Evolutionary conservation across 2,113 vertebrate species (phyloP).

Genomic region (Amphiprion percula): DNA sequence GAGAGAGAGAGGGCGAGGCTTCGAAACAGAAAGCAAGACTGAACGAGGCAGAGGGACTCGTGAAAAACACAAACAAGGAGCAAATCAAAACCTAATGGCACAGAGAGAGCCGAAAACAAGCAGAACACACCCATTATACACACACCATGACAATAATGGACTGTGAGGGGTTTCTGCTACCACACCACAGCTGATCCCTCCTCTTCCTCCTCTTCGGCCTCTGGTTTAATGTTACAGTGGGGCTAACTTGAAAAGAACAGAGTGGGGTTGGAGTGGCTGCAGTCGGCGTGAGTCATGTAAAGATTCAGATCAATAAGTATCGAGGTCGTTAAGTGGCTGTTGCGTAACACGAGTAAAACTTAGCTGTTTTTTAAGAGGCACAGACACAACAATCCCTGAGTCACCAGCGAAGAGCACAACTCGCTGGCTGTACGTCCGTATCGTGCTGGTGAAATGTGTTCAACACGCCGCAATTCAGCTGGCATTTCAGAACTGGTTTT

Average conservation of each 20-base stretch:
- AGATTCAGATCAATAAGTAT: slow-evolving; percentile 51
- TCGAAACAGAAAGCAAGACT: slow-evolving; percentile 40
- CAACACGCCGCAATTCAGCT: neutral
- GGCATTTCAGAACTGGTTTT: slow-evolving; percentile 9
- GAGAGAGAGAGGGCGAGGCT: slow-evolving; percentile 4
- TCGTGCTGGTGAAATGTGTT: slow-evolving; percentile 10
- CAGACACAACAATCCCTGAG: slow-evolving; percentile 69
- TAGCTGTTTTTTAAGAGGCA: slow-evolving; percentile 43
- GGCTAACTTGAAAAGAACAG: slow-evolving; percentile 21
- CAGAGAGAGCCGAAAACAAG: slow-evolving; percentile 20
- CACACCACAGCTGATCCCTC: slow-evolving; percentile 39
- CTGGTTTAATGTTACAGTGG: slow-evolving; percentile 22
- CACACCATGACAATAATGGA: slow-evolving; percentile 3
- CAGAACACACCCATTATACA: slow-evolving; percentile 30
- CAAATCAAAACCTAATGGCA: neutral
- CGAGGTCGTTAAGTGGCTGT: slow-evolving; percentile 27
- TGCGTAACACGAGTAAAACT: slow-evolving; percentile 55
- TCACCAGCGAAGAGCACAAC: slow-evolving; percentile 42
- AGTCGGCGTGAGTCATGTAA: slow-evolving; percentile 54
- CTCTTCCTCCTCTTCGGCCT: slow-evolving; percentile 8
- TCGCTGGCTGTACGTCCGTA: neutral
- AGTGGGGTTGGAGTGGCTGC: neutral
- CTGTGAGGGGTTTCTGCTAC: neutral
- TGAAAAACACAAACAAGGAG: slow-evolving; percentile 21
- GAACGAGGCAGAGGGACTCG: slow-evolving; percentile 13